Conservation (phyloP, 2,888 invertebrate species). For the Andrena dorsata region DNA sequence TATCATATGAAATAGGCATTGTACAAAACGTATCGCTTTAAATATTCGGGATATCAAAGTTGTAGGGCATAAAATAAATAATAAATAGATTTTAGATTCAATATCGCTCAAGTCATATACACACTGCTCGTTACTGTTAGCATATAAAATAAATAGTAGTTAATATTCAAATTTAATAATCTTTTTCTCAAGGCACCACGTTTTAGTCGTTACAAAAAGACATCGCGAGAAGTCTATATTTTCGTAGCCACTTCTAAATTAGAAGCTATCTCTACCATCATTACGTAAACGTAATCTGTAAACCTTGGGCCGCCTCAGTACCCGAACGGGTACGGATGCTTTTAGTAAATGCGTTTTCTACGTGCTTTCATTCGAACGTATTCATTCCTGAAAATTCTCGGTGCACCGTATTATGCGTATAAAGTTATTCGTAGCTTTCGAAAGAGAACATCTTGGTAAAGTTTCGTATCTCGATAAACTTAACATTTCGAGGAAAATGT, state of each 20-base stretch:
- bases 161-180: slow-evolving; percentile 50
- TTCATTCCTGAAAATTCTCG: slow-evolving; percentile 23
- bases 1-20: slow-evolving; percentile 78
- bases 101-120: slow-evolving; percentile 78
- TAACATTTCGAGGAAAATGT: slow-evolving; percentile 32
- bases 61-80: slow-evolving; percentile 82
- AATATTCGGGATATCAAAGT: slow-evolving; percentile 77
- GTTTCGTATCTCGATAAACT: slow-evolving; percentile 22
- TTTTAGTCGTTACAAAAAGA: slow-evolving; percentile 45
- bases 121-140: slow-evolving; percentile 73
- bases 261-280: slow-evolving; percentile 41
- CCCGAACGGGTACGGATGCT: slow-evolving; percentile 45
- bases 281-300: slow-evolving; percentile 57
- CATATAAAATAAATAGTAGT: slow-evolving; percentile 71
- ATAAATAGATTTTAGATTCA: slow-evolving; percentile 82
- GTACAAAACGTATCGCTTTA: slow-evolving; percentile 80
- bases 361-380: slow-evolving; percentile 12
- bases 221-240: slow-evolving; percentile 28
- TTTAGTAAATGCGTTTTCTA: slow-evolving; percentile 23
- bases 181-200: slow-evolving; percentile 50
- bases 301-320: slow-evolving; percentile 27
- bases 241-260: slow-evolving; percentile 50
- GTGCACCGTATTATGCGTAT: slow-evolving; percentile 40
- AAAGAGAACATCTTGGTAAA: slow-evolving; percentile 23
- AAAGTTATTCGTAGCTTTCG: slow-evolving; percentile 36